Base-by-base conservation (phyloP, 2,888 invertebrate species). In the Pyralis farinalis region DNA sequence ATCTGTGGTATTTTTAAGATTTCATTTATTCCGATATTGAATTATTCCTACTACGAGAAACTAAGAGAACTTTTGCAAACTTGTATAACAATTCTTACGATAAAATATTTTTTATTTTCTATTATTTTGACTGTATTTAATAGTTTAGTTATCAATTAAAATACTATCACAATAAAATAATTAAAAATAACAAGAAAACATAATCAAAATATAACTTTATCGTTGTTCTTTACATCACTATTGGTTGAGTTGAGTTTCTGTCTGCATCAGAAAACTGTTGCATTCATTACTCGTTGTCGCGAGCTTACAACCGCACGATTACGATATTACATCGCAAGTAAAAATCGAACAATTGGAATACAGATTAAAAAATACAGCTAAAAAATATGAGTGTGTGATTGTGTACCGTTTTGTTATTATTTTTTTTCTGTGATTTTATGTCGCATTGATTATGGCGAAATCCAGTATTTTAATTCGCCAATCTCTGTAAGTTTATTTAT, bases 401-500 rank as follows among this genome's bases (percentile, higher is more conserved):
- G 45, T 49, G 47, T 44, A 36, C 37, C 40, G 46, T 42, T 34
- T 41, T 41, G 38, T 34, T 27, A 21, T 16, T 25, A 34, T 32
- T 39, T 42, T 51, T 49, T 48, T 36, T 38, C 55, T 46, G 47
- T 49, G 45, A 8, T 50, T 40, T 3, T 16, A 16, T 16, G 16
- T 3, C 16, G 2, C 4, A 16, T 16, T 16, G 16, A 54, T 47
- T 37, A 75, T 75, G 74, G 58, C 72, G 36, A 75, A 73, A 47
- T 50, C 73, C 9, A 55, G 67, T 6, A 40, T 69, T 33, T 42
- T 75, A 29, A 49, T 74, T 37, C 74, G 74, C 7, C 71, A 74
- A 51, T 56, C 69, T 0, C 31, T 75, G 74, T 75, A 49, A 82
- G 82, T 75, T 49, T 45, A 45, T 32, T 38, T 40, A 43, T 41